Conservation (phyloP, 2,888 invertebrate species). For the Pterobdella sp. region DNA sequence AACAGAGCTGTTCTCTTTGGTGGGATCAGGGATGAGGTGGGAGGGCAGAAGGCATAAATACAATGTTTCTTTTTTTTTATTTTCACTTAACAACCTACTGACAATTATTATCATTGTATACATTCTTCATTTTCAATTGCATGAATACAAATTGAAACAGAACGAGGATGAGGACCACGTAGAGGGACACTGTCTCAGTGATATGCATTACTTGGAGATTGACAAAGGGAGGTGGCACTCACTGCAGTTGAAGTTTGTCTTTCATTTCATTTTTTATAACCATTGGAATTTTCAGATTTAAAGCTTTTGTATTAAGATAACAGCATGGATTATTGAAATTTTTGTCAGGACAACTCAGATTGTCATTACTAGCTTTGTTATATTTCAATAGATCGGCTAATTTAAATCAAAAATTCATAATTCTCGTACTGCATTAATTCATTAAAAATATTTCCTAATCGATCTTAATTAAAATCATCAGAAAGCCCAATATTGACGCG, state of each 20-base stretch:
- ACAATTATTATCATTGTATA: no score
- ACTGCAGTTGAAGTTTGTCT: slow-evolving; percentile 51
- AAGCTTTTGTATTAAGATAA: no score
- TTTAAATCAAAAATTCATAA: no score
- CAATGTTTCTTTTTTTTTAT: no score
- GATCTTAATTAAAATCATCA: no score
- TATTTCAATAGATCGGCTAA: no score
- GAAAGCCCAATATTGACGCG: slow-evolving; percentile 39
- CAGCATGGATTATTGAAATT: no score
- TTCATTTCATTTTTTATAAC: slow-evolving; percentile 3
- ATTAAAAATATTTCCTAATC: slow-evolving; percentile 7
- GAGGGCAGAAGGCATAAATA: neutral
- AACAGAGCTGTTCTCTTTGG: slow-evolving; percentile 73
- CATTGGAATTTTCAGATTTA: neutral
- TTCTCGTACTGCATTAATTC: no score
- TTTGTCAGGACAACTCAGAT: no score
- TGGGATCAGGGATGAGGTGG: slow-evolving; percentile 68
- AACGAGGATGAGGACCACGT: slow-evolving; percentile 71
- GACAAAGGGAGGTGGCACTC: slow-evolving; percentile 67
- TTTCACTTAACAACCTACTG: no score
- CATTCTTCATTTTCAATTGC: neutral
- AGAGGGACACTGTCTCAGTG: slow-evolving; percentile 71
- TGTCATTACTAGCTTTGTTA: no score
- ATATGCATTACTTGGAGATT: slow-evolving; percentile 68
- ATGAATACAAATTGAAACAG: slow-evolving; percentile 34